These are phyloP conservation scores for Pristionchus mayeri DNA, from an alignment of 2,888 invertebrate genomes.

Conservation along the genomic window DNA sequence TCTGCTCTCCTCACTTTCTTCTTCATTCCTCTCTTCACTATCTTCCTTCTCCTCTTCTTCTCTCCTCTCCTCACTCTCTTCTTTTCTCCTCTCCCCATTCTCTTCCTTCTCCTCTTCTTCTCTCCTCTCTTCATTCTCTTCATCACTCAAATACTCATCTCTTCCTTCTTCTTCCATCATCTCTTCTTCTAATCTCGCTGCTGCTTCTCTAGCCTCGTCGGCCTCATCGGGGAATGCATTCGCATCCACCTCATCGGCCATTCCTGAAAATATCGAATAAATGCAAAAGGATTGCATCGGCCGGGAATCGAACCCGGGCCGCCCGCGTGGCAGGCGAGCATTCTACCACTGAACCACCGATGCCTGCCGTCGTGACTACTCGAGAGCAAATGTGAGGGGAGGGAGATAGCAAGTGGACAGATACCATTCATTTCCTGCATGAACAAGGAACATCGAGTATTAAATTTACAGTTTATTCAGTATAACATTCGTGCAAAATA, in stretches of 20 bases:
- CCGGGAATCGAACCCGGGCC: constrained; percentile 75
- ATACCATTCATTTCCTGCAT: neutral
- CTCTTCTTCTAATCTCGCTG: constrained; percentile 9
- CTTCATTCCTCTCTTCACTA: too few relatives aligned
- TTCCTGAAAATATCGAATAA: neutral
- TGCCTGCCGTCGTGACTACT: constrained; percentile 41
- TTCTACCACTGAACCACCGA: constrained; percentile 75
- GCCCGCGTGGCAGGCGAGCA: constrained; percentile 75
- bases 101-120: neutral
- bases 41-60: neutral
- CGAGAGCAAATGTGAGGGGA: neutral
- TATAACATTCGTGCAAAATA: neutral
- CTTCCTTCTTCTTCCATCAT: neutral
- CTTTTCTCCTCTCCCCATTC: neutral
- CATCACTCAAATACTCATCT: neutral
- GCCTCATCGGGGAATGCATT: neutral
- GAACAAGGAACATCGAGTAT: neutral
- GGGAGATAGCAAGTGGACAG: neutral
- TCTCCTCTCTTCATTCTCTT: neutral
- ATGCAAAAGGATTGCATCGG: constrained; percentile 63
- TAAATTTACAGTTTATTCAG: neutral
- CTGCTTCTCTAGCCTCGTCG: neutral
- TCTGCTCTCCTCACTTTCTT: neutral
- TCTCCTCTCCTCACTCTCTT: neutral
- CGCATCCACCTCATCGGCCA: neutral